Evolutionary conservation across 2,888 invertebrate genomes (phyloP).

Genomic region (Rhyacophila evoluta): DNA sequence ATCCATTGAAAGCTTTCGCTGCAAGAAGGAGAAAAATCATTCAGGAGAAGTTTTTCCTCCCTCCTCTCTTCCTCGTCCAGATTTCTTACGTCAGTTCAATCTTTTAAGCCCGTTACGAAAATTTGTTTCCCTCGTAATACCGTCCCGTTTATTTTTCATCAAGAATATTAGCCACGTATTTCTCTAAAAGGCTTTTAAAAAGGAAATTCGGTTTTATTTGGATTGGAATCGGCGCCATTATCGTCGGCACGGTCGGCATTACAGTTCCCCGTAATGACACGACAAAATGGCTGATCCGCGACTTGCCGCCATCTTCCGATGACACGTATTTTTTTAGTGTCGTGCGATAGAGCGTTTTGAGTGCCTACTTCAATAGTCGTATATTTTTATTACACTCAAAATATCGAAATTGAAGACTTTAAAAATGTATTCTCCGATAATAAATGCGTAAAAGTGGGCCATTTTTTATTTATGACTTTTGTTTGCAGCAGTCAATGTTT

Average conservation of each 20-base stretch:
- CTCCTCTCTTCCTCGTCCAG: too few relatives aligned
- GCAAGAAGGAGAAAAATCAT: too few relatives aligned
- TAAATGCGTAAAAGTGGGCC: background rate
- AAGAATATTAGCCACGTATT: background rate
- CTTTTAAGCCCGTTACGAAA: too few relatives aligned
- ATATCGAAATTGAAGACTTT: background rate
- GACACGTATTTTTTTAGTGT: slow-evolving; percentile 14
- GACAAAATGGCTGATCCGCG: slow-evolving; percentile 24
- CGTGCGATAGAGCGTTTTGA: background rate
- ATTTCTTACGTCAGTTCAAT: too few relatives aligned
- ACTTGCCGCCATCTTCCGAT: background rate
- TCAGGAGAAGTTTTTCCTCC: too few relatives aligned
- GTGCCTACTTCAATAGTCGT: background rate
- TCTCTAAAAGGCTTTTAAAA: slow-evolving; percentile 9
- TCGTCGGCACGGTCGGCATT: slow-evolving; percentile 9
- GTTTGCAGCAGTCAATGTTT: too few relatives aligned
- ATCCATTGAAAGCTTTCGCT: too few relatives aligned
- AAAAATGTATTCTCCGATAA: background rate
- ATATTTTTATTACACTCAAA: background rate
- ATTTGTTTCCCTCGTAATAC: too few relatives aligned
- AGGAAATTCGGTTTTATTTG: slow-evolving; percentile 41
- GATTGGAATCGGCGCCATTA: slow-evolving; percentile 38
- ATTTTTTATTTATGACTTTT: background rate
- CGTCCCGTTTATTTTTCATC: too few relatives aligned
- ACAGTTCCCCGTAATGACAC: slow-evolving; percentile 1